Conservation (phyloP, 1,140 invertebrate genomes). For the Drosophila arawakana region DNA sequence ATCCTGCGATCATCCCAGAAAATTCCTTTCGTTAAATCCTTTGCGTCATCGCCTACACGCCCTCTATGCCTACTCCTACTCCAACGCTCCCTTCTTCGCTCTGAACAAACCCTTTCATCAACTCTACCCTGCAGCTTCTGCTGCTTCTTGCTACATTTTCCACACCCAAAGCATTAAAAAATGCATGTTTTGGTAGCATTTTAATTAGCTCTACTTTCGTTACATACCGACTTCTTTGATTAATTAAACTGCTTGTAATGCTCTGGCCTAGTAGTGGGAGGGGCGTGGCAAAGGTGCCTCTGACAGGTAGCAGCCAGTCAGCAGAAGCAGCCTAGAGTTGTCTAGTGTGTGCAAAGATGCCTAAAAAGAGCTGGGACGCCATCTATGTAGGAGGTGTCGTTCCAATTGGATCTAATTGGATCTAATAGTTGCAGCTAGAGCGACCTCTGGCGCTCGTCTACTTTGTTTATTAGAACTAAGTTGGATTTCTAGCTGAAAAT, state of each 20-base stretch:
- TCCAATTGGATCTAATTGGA: constrained; percentile 45
- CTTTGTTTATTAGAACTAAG: background rate
- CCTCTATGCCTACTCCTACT: constrained; percentile 4
- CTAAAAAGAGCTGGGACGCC: constrained; percentile 30
- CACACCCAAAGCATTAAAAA: constrained; percentile 35
- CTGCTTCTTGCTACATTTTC: constrained; percentile 1
- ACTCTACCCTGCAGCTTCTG: background rate
- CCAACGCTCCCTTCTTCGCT: background rate
- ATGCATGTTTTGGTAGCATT: constrained; percentile 75
- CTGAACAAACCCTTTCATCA: constrained; percentile 25
- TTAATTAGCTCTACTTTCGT: constrained; percentile 65
- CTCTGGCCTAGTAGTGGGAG: background rate
- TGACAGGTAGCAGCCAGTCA: constrained; percentile 36
- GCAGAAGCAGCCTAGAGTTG: constrained; percentile 48
- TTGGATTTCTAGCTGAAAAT: background rate
- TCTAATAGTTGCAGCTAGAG: constrained; percentile 7
- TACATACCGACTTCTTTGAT: constrained; percentile 44
- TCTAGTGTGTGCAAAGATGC: constrained; percentile 5
- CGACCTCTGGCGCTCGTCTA: constrained; percentile 52
- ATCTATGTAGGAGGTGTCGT: constrained; percentile 16
- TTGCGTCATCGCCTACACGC: constrained; percentile 76
- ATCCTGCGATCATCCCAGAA: constrained; percentile 4
- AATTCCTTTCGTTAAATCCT: constrained; percentile 43
- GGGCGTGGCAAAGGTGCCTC: constrained; percentile 14
- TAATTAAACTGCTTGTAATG: constrained; percentile 77